Evolutionary conservation across 2,797 vertebrate genomes (phyloP), one percentile per base, ranked within the genome.

Genomic region (Tinamus major): DNA sequence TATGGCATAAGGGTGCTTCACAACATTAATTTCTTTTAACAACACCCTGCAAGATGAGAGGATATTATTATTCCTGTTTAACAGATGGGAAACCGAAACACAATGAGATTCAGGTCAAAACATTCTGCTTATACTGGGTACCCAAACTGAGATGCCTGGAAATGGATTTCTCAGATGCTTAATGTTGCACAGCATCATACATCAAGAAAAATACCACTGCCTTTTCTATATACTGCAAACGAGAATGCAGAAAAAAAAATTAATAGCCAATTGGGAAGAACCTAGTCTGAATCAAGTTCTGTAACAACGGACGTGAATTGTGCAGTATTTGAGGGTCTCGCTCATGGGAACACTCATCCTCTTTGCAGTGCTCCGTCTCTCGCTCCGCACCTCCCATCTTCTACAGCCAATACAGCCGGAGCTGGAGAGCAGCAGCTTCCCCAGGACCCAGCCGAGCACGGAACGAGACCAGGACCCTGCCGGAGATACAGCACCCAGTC

Each of bases 31-130:
- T 93, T 58, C 83, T 92, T 85, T 75, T 68, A 92, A 91, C 88
- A 92, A 79, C 88, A 71, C 79, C 56, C 74, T 2, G 7, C 61
- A 94, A 95, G 80, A 93, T 0, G 27, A 82, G 89, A 86, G 53
- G 58, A 89, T 93, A 93, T 92, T 94, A 88, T 92, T 93, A 94
- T 93, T 94, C 80, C 42, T 67, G 42, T 82, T 93, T 91, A 93
- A 92, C 94, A 95, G 93, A 96, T 96, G 91, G 93, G 91, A 92
- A 94, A 90, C 74, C 41, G 90, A 96, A 95, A 93, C 85, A 91
- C 92, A 91, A 92, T 89, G 80, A 91, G 68, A 88, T 82, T 89
- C 80, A 82, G 94, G 91, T 95, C 93, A 96, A 95, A 96, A 86
- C 68, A 94, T 68, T 88, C 83, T 79, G 37, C 87, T 88, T 62